Conservation (phyloP, 2,113 vertebrate species). For the Callaeas wilsoni region DNA sequence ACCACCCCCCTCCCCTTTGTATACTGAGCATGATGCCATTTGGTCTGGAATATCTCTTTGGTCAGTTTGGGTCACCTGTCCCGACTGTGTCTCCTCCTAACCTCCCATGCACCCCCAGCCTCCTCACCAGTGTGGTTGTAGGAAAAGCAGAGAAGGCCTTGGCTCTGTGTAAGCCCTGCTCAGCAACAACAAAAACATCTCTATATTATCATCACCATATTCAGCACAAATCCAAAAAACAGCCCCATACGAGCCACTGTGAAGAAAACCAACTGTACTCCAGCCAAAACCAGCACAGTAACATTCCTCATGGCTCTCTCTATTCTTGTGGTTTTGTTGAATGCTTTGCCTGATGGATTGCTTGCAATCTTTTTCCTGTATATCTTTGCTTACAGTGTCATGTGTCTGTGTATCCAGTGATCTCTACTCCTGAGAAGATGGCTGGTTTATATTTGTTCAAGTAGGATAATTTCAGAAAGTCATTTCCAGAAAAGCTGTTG, state of each 20-base stretch:
- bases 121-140: background rate
- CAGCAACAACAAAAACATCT: background rate
- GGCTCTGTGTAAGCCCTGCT: background rate
- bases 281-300: background rate
- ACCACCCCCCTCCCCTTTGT: rapidly evolving
- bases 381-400: background rate
- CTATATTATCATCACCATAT: background rate
- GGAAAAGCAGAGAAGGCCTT: background rate
- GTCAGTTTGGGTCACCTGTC: background rate
- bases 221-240: background rate
- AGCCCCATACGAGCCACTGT: background rate
- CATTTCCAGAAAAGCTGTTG: background rate
- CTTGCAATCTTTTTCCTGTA: background rate
- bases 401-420: background rate
- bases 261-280: background rate
- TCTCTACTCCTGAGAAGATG: background rate
- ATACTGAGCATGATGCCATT: background rate
- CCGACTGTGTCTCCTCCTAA: background rate
- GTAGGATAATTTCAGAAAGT: background rate
- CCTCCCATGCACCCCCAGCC: background rate
- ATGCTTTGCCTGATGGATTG: background rate
- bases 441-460: background rate
- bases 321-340: background rate
- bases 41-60: background rate
- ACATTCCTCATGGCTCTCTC: background rate